phyloP scores from a whole-genome alignment of 2,888 invertebrate genomes.

The Acheta domesticus region DNA sequence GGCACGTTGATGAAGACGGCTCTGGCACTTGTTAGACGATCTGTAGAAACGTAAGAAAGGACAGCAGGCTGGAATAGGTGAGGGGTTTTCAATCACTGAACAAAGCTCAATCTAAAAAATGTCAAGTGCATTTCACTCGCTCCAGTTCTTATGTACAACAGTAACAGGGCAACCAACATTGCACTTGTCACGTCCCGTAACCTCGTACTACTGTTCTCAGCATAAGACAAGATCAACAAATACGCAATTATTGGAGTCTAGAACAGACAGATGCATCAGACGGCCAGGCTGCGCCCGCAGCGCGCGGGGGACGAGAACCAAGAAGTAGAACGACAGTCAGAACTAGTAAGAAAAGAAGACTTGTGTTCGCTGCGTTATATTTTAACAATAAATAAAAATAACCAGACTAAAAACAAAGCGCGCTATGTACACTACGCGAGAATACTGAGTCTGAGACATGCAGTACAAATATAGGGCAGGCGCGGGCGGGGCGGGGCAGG shows the following conservation, averaged over 20 bases:
- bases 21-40: too few relatives aligned
- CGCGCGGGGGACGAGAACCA: neutral
- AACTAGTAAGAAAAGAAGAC: neutral
- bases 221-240: conserved; percentile 11
- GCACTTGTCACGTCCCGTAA: conserved; percentile 18
- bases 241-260: conserved; percentile 8
- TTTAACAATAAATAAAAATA: conserved; percentile 18
- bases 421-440: neutral
- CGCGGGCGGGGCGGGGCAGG: neutral
- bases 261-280: neutral
- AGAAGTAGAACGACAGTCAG: neutral
- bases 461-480: neutral
- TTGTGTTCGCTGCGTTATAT: neutral
- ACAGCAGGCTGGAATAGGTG: neutral
- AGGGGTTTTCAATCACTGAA: conserved; percentile 23
- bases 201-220: conserved; percentile 18
- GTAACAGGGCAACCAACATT: conserved; percentile 19
- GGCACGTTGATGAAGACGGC: too few relatives aligned
- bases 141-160: conserved; percentile 35
- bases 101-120: conserved; percentile 35
- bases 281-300: neutral
- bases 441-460: conserved; percentile 18
- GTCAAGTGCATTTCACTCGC: conserved; percentile 37
- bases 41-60: too few relatives aligned
- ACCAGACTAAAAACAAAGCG: conserved; percentile 18